These are phyloP conservation scores for Acanthurus lineatus DNA, from an alignment of 2,797 vertebrate genomes.

Conservation along the genomic window DNA sequence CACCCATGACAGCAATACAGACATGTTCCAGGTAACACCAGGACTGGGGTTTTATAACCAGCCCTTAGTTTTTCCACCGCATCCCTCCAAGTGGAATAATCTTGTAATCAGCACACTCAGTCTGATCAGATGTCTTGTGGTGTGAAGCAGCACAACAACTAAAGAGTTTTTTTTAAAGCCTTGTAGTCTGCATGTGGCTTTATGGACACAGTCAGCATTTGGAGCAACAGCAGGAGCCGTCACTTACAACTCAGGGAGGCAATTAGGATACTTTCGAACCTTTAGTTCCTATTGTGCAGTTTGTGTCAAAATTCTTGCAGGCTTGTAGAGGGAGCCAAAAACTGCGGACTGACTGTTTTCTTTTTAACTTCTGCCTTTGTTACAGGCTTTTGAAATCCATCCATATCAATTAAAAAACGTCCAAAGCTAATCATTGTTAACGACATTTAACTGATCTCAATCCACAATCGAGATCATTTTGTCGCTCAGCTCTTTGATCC, in stretches of 20 bases:
- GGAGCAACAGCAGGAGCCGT: background rate
- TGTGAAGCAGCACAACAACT: background rate
- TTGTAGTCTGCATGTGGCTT: background rate
- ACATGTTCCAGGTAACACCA: conserved; percentile 97
- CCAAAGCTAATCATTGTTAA: too few species aligned
- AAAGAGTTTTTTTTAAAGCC: background rate
- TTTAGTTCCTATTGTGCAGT: background rate
- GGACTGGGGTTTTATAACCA: conserved; percentile 22
- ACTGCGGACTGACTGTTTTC: too few species aligned
- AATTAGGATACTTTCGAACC: background rate
- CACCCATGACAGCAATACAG: conserved; percentile 96
- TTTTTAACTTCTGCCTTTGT: too few species aligned
- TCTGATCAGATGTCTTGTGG: background rate
- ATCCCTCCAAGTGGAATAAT: conserved; percentile 1
- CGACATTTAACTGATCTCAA: too few species aligned
- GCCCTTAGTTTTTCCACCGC: conserved; percentile 19
- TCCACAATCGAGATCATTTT: too few species aligned
- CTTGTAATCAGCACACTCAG: background rate
- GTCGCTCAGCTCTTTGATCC: too few species aligned
- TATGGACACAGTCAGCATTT: background rate
- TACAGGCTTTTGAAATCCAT: too few species aligned
- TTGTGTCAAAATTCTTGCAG: background rate
- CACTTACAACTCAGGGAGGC: background rate
- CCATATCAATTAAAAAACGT: too few species aligned
- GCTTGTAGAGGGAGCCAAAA: too few species aligned